Percentiles rank a stretch among this genome's conserved stretches.
These are phyloP conservation scores for Hypomesus transpacificus DNA, from an alignment of 2,113 vertebrate species.

Conservation along the genomic window DNA sequence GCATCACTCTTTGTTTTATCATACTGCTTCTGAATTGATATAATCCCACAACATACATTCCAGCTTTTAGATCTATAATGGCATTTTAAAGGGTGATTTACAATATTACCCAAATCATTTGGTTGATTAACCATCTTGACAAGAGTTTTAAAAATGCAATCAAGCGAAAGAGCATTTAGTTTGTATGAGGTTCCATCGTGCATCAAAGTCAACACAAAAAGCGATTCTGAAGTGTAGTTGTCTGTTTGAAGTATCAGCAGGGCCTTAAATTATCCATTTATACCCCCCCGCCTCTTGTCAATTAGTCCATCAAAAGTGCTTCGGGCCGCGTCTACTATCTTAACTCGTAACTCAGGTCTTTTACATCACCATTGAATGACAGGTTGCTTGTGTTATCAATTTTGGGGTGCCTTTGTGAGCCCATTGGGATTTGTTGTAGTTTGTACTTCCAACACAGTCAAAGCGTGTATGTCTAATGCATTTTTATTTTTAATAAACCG, in stretches of 20 bases:
- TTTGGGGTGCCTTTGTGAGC: slow-evolving; percentile 48
- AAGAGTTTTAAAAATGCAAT: no score
- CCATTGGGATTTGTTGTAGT: slow-evolving; percentile 46
- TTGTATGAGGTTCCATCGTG: no score
- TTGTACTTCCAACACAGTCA: slow-evolving; percentile 59
- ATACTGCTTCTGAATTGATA: background rate
- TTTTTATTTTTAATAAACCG: slow-evolving; percentile 62
- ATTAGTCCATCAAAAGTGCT: no score
- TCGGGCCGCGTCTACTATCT: no score
- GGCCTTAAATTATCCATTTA: no score
- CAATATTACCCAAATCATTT: no score
- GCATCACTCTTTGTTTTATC: background rate
- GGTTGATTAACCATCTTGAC: no score
- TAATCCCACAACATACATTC: slow-evolving; percentile 52
- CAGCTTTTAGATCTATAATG: slow-evolving; percentile 23
- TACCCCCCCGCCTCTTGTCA: no score
- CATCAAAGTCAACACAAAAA: no score
- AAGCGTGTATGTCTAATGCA: slow-evolving; percentile 38
- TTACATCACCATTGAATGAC: slow-evolving; percentile 12
- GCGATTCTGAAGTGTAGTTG: no score
- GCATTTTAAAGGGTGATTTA: background rate
- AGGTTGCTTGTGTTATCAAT: slow-evolving; percentile 30
- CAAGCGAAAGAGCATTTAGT: no score
- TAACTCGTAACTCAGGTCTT: slow-evolving; percentile 38
- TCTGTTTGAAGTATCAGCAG: no score